phyloP scores from a whole-genome alignment of 37 sponge, comb jelly and placozoan species.

The Tethya wilhelma region DNA sequence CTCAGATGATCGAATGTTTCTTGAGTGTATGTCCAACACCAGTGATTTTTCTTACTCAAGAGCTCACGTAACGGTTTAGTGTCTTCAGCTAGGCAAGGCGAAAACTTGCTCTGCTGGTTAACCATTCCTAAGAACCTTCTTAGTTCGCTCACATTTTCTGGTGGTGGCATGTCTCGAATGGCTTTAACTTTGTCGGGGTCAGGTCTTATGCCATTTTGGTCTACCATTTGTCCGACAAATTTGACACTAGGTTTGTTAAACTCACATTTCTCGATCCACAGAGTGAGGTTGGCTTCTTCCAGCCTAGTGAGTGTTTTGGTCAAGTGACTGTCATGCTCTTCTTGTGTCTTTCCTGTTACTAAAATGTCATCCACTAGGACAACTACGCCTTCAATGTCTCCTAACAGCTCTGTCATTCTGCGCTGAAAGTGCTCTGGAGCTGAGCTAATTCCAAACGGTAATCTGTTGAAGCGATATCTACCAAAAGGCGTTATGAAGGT shows the following conservation, averaged over 20 bases:
- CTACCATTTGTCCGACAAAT: slow-evolving; percentile 54
- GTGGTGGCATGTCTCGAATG: slow-evolving; percentile 17
- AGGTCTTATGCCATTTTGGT: slow-evolving; percentile 20
- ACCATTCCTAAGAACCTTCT: slow-evolving; percentile 47
- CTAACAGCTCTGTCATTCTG: slow-evolving; percentile 18
- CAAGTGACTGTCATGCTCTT: slow-evolving; percentile 39
- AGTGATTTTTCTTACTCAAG: slow-evolving; percentile 7
- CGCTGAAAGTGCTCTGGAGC: slow-evolving; percentile 38
- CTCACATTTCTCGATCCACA: slow-evolving; percentile 42
- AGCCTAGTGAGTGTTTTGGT: slow-evolving; percentile 3
- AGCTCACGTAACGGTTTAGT: slow-evolving; percentile 34
- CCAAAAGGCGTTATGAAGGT: slow-evolving; percentile 66
- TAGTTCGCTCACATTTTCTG: slow-evolving; percentile 17
- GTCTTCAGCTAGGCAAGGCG: slow-evolving; percentile 21
- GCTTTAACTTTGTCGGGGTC: slow-evolving; percentile 50
- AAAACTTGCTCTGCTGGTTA: slow-evolving; percentile 40
- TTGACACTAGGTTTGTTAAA: slow-evolving; percentile 29
- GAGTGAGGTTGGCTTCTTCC: slow-evolving; percentile 18
- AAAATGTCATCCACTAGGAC: slow-evolving; percentile 5
- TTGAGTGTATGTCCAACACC: slow-evolving; percentile 33
- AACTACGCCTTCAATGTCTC: slow-evolving; percentile 41
- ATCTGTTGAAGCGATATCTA: slow-evolving; percentile 30
- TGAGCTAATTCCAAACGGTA: slow-evolving; percentile 43
- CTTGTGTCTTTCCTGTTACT: slow-evolving; percentile 18
- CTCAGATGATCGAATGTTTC: slow-evolving; percentile 22